Base-by-base conservation (phyloP, 2,888 invertebrate genomes). In the Kryphioiulus occultus region DNA sequence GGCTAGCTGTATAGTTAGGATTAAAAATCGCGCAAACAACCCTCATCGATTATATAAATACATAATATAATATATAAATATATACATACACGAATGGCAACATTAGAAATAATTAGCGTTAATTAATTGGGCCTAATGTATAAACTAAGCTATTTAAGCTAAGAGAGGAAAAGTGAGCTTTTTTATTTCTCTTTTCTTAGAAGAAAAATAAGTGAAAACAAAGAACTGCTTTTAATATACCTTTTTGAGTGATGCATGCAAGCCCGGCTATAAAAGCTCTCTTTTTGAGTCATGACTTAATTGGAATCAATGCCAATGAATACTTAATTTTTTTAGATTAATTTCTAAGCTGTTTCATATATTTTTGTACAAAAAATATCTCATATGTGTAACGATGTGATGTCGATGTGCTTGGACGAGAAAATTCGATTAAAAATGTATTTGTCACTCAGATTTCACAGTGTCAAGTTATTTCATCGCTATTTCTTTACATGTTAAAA, bases 11-110 rank as follows among this genome's bases (percentile, higher is more conserved):
- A 68, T 68, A 68, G 68, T 68, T 68, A 68, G 68, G 68, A 68
- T 68, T 12, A 53, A 15, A 59, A 68, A 26, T 68, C 68, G 26
- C 26, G 68, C 68, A 26, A 68, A 68, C 68, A 2, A 2, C 35
- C 68, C 68, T 68, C 68, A 68, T 68, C 12, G 26, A 12, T 68
- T 68, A 68, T 68, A 68, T 68, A 68, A 68, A 68, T 68, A 68
- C 68, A 68, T 68, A n/a, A n/a, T n/a, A 68, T 68, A 68, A 68
- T 68, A 68, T 68, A 68, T 68, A 68, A 68, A 68, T 68, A 68
- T 68, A 68, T 68, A 68, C 68, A 68, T 68, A 68, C 68, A 68
- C 68, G 68, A 68, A 26, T 68, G 68, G 68, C 68, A 68, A 26
- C 68, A 68, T 26, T 68, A 68, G 68, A 68, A 68, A 68, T 68